phyloP scores from a whole-genome alignment of 2,888 invertebrate genomes.

The Penaeus monodon region DNA sequence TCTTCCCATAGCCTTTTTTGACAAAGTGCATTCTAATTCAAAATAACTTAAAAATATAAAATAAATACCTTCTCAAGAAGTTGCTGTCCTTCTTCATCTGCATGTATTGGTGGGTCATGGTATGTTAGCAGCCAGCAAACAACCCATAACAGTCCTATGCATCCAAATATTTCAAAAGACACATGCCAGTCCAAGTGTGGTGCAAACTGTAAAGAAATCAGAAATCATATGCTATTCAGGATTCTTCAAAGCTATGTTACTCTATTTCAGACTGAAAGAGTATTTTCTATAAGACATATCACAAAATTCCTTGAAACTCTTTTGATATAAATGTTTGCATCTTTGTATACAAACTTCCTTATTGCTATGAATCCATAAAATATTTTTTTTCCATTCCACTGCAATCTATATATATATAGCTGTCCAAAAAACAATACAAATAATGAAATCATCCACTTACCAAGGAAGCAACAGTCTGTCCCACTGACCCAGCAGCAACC shows the following conservation, averaged over 20 bases:
- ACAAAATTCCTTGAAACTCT: too few species aligned
- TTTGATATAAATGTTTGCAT: too few species aligned
- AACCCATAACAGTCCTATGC: constrained; percentile 79
- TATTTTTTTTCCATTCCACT: too few species aligned
- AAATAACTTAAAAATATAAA: background rate
- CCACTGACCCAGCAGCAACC: constrained; percentile 80
- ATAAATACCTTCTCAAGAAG: constrained; percentile 7
- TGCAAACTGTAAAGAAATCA: constrained; percentile 50
- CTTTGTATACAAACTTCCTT: too few species aligned
- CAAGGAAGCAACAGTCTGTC: constrained; percentile 81
- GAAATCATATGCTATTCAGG: constrained; percentile 4
- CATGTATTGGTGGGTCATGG: constrained; percentile 71
- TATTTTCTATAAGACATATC: too few species aligned
- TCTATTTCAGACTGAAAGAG: background rate
- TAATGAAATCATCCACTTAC: constrained; percentile 70
- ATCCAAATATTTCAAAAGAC: constrained; percentile 77
- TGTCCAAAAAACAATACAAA: background rate
- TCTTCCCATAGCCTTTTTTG: background rate
- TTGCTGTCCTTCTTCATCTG: constrained; percentile 59
- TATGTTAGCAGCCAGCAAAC: constrained; percentile 77
- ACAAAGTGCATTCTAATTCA: background rate
- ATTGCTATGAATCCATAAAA: too few species aligned
- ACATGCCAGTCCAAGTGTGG: constrained; percentile 61
- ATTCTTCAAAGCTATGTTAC: too few species aligned
- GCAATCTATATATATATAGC: too few species aligned